A percentile compares a stretch with the other conserved stretches of the same genome.
Conservation (phyloP, 2,888 invertebrate genomes). For the Drosophila kanekoi region DNA sequence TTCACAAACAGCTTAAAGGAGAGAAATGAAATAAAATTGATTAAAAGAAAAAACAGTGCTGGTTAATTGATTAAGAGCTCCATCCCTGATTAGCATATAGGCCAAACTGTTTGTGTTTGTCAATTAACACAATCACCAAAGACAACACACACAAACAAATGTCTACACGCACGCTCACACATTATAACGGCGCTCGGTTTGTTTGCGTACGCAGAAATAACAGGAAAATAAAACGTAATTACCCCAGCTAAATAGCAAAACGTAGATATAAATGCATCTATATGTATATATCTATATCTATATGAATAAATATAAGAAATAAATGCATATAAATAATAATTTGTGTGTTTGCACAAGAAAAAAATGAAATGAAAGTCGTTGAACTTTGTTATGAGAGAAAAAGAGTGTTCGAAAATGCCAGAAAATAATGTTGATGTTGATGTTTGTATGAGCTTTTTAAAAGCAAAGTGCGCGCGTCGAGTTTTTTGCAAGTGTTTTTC, state of each 20-base stretch:
- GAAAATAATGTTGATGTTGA: slow-evolving; percentile 32
- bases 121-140: slow-evolving; percentile 16
- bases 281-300: no score
- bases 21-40: no score
- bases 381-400: slow-evolving; percentile 59
- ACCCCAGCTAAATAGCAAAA: neutral
- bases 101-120: slow-evolving; percentile 15
- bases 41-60: no score
- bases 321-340: slow-evolving; percentile 15
- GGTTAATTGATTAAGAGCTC: no score
- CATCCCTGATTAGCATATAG: slow-evolving; percentile 29
- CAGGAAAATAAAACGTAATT: slow-evolving; percentile 18
- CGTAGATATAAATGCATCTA: neutral
- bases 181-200: slow-evolving; percentile 19
- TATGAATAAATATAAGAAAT: slow-evolving; percentile 5
- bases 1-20: no score
- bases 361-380: slow-evolving; percentile 57
- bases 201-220: slow-evolving; percentile 33
- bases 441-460: slow-evolving; percentile 34
- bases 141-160: neutral
- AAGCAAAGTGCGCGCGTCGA: slow-evolving; percentile 73
- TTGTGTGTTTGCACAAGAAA: slow-evolving; percentile 47
- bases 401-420: slow-evolving; percentile 76
- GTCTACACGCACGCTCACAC: neutral
- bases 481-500: slow-evolving; percentile 81